phyloP scores from a whole-genome alignment of 2,113 vertebrate species.

The Damaliscus lunatus region DNA sequence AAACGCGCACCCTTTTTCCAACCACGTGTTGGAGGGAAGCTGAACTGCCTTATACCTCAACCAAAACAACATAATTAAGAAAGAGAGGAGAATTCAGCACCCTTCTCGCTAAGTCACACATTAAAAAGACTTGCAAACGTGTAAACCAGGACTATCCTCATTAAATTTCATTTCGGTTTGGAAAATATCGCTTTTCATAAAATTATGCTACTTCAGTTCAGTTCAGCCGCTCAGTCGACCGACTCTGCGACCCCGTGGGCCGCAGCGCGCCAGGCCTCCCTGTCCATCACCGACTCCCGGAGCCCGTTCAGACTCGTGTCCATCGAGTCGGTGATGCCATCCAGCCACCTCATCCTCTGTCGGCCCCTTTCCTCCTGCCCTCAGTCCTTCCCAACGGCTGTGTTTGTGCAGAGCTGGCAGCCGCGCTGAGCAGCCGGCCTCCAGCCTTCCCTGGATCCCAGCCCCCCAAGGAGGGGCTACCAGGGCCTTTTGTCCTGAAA shows the following conservation, averaged over 20 bases:
- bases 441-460: neutral
- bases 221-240: neutral
- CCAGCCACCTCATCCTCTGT: neutral
- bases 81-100: neutral
- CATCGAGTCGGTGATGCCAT: neutral
- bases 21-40: neutral
- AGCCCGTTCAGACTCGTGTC: neutral
- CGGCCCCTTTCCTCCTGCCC: neutral
- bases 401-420: neutral
- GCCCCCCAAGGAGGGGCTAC: neutral
- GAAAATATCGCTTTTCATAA: neutral
- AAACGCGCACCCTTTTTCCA: neutral
- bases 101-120: no score
- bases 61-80: neutral
- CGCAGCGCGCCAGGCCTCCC: neutral
- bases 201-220: neutral
- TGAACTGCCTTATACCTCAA: neutral
- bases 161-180: neutral
- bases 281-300: neutral
- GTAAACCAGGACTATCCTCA: neutral
- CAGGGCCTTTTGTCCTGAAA: neutral
- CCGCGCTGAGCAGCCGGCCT: neutral
- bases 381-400: neutral
- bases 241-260: neutral
- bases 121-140: neutral